phyloP scores from a whole-genome alignment of 2,113 vertebrate species.

The Zosterops pallidus region DNA sequence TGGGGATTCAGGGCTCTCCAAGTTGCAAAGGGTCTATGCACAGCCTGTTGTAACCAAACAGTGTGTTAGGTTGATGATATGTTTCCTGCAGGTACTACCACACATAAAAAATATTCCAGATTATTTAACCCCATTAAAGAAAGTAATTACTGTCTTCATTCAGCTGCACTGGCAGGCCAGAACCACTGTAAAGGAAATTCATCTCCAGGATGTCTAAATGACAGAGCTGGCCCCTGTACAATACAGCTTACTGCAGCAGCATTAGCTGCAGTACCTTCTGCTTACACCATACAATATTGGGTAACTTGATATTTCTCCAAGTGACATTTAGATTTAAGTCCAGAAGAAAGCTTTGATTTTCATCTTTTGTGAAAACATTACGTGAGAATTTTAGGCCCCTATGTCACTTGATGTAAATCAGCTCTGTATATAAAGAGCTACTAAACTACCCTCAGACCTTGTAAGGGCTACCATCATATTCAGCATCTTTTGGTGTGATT shows the following conservation, averaged over 20 bases:
- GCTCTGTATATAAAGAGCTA: background rate
- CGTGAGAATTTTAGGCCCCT: background rate
- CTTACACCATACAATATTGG: conserved; percentile 15
- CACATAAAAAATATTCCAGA: conserved; percentile 20
- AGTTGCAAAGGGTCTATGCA: background rate
- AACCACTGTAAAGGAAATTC: conserved; percentile 32
- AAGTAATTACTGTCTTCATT: conserved; percentile 32
- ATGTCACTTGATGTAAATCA: conserved; percentile 38
- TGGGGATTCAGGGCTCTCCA: background rate
- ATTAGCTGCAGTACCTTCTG: conserved; percentile 47
- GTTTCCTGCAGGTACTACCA: conserved; percentile 34
- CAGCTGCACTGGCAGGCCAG: background rate
- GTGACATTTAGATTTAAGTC: conserved; percentile 53
- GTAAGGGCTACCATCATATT: background rate
- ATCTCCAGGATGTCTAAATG: conserved; percentile 49
- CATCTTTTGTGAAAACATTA: conserved; percentile 33
- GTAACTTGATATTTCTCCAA: conserved; percentile 55
- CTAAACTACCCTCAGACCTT: conserved; percentile 4
- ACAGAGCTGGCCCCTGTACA: conserved; percentile 31
- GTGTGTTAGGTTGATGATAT: background rate
- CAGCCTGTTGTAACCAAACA: background rate
- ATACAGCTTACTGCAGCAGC: conserved; percentile 45
- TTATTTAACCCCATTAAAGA: conserved; percentile 59
- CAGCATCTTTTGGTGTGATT: conserved; percentile 46
- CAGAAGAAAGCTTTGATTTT: conserved; percentile 31